Conservation (phyloP, 2,888 invertebrate species). For the Xylophagus ater region DNA sequence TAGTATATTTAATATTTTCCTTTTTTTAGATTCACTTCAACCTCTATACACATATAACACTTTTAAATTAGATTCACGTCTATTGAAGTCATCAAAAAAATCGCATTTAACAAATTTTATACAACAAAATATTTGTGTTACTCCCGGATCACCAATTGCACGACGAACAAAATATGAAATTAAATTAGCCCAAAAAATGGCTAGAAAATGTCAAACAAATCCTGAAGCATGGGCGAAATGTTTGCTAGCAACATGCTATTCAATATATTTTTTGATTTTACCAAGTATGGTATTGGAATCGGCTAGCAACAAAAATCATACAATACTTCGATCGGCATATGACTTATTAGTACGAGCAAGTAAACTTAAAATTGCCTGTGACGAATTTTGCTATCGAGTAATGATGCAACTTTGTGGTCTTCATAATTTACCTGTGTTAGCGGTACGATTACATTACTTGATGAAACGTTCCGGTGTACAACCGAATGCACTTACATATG, state of each 20-base stretch:
- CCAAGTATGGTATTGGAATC: slow-evolving; percentile 70
- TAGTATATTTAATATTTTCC: too few species aligned
- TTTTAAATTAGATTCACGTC: slow-evolving; percentile 50
- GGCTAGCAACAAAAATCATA: slow-evolving; percentile 65
- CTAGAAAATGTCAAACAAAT: slow-evolving; percentile 47
- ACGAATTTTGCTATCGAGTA: slow-evolving; percentile 95
- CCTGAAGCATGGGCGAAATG: slow-evolving; percentile 92
- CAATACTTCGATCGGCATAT: slow-evolving; percentile 67
- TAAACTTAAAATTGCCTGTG: slow-evolving; percentile 72
- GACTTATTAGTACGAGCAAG: slow-evolving; percentile 81
- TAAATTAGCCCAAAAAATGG: slow-evolving; percentile 69
- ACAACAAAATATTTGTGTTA: slow-evolving; percentile 37
- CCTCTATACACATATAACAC: slow-evolving; percentile 45
- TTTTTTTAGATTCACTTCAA: slow-evolving; percentile 19
- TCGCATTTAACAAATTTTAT: slow-evolving; percentile 29
- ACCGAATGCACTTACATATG: slow-evolving; percentile 97
- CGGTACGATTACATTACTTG: slow-evolving; percentile 79
- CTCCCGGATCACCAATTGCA: slow-evolving; percentile 83
- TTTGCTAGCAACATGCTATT: slow-evolving; percentile 76
- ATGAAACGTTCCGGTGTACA: slow-evolving; percentile 90
- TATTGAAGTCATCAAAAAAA: slow-evolving; percentile 40
- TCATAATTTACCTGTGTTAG: slow-evolving; percentile 85
- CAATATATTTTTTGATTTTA: slow-evolving; percentile 91
- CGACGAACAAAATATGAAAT: slow-evolving; percentile 92
- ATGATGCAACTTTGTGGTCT: slow-evolving; percentile 98